Evolutionary conservation across 2,797 vertebrate genomes (phyloP).

Genomic region (Tamandua tetradactyla): DNA sequence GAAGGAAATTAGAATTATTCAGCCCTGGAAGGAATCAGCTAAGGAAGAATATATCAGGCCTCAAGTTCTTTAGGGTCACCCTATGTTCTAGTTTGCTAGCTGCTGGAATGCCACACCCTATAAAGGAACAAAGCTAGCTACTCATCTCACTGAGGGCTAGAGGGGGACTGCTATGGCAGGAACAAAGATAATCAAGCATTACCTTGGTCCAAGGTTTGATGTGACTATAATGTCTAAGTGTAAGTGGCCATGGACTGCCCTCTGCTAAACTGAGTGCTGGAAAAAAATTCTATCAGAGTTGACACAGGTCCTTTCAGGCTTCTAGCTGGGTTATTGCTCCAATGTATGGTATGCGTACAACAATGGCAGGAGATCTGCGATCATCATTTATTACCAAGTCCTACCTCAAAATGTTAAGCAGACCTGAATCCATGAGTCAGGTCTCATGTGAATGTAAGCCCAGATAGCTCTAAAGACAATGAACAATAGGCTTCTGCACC

Average conservation of each 20-base stretch:
- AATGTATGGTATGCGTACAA: not conserved
- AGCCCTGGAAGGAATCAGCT: not conserved
- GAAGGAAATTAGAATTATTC: not conserved
- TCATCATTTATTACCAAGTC: not conserved
- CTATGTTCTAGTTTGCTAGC: too few relatives aligned
- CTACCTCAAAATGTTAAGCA: not conserved
- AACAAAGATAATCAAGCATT: conserved; percentile 4
- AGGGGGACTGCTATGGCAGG: not conserved
- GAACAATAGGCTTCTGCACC: not conserved
- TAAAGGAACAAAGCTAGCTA: not conserved
- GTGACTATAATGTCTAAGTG: not conserved
- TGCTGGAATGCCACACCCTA: too few relatives aligned
- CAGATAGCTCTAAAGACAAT: not conserved
- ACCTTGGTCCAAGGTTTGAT: not conserved
- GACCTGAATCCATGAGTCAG: not conserved
- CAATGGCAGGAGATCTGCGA: not conserved
- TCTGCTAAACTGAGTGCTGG: not conserved
- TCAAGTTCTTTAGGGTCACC: not conserved
- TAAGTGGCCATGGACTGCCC: not conserved
- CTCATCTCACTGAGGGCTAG: not conserved
- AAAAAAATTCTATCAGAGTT: not conserved
- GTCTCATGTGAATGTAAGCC: not conserved
- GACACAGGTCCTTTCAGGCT: not conserved
- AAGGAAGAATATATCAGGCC: not conserved
- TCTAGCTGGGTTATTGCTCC: not conserved